Evolutionary conservation across 2,113 vertebrate genomes (phyloP).

Genomic region (Eupsittula cactorum): DNA sequence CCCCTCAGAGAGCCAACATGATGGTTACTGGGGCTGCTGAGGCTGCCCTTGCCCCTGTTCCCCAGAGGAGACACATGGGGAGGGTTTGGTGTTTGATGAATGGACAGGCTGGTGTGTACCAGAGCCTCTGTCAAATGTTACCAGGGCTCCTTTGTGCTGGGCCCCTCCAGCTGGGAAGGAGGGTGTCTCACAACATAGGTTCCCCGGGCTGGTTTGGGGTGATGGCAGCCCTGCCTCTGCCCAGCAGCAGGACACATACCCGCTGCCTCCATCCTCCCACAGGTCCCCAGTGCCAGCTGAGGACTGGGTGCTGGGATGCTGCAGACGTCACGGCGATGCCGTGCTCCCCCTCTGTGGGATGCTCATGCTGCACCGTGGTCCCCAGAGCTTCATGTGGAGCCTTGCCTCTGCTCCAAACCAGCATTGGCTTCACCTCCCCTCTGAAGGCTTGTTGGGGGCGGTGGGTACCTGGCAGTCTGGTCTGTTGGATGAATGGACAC

Average conservation of each 20-base stretch:
- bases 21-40: background rate
- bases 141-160: background rate
- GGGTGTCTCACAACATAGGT: rapidly evolving
- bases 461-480: background rate
- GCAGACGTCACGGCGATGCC: rapidly evolving
- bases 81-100: background rate
- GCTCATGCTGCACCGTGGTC: rapidly evolving
- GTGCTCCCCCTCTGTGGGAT: background rate
- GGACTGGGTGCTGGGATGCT: background rate
- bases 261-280: background rate
- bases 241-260: background rate
- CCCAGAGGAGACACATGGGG: background rate
- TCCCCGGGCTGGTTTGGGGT: background rate
- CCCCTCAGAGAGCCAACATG: background rate
- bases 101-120: background rate
- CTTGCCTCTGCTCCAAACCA: background rate
- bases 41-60: background rate
- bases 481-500: background rate
- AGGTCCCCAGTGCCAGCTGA: background rate
- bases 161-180: too few species aligned
- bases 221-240: background rate
- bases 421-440: too few species aligned
- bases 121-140: background rate
- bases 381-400: background rate
- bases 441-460: background rate